A percentile compares a stretch with the other conserved stretches of the same genome.
These are phyloP conservation scores for Drosophila kohkoa DNA, from an alignment of 1,140 invertebrate genomes.

Conservation along the genomic window DNA sequence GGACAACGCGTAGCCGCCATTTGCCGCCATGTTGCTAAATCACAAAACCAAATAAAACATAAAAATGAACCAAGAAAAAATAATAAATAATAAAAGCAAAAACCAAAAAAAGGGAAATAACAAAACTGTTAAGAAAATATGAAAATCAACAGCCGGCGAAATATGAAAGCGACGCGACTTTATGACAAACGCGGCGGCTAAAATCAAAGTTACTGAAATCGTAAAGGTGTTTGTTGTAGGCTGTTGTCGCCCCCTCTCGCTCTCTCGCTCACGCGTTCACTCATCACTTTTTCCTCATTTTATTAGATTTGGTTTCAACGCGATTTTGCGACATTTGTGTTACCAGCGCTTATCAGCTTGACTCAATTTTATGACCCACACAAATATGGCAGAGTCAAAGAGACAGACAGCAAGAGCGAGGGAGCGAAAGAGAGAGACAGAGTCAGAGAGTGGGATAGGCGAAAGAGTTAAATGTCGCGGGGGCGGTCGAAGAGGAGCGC, in stretches of 20 bases:
- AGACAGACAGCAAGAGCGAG: conserved; percentile 46
- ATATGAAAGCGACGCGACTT: conserved; percentile 72
- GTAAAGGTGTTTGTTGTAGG: conserved; percentile 37
- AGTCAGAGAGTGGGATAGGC: background rate
- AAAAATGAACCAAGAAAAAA: conserved; percentile 43
- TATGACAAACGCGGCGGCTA: conserved; percentile 78
- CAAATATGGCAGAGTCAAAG: conserved; percentile 29
- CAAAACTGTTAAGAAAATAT: conserved; percentile 46
- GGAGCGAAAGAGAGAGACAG: conserved; percentile 49
- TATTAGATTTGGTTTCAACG: conserved; percentile 64
- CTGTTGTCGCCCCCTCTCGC: background rate
- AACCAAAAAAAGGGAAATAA: conserved; percentile 45
- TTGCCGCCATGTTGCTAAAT: conserved; percentile 78
- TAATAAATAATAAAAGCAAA: conserved; percentile 6
- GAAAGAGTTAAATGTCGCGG: conserved; percentile 37
- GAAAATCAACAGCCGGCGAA: conserved; percentile 74
- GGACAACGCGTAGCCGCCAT: conserved; percentile 35
- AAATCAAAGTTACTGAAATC: conserved; percentile 72
- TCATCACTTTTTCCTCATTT: conserved; percentile 46
- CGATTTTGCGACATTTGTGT: conserved; percentile 76
- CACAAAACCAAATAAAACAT: conserved; percentile 78
- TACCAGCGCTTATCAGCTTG: conserved; percentile 56
- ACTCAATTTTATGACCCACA: conserved; percentile 54
- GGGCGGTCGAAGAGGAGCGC: conserved; percentile 44
- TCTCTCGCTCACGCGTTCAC: background rate